These are phyloP conservation scores for Campylomormyrus tamandua DNA, from an alignment of 2,113 vertebrate genomes.

Conservation along the genomic window DNA sequence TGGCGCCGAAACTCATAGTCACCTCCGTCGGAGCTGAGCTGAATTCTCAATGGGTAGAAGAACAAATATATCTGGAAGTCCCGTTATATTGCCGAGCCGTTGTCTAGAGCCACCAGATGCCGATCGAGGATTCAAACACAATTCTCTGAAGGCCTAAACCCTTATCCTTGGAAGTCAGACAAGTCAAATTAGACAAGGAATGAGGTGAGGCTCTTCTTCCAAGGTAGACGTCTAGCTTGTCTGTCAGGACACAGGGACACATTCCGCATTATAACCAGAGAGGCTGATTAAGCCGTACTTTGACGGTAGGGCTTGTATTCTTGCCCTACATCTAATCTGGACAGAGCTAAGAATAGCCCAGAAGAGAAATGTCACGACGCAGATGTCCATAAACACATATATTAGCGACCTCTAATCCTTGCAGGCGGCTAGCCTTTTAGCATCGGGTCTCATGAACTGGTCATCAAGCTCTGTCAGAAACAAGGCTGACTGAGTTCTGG, in stretches of 20 bases:
- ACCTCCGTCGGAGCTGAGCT: neutral
- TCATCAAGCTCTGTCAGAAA: neutral
- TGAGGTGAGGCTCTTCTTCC: neutral
- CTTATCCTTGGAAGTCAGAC: neutral
- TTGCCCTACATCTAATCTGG: conserved; percentile 56
- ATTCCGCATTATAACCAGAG: neutral
- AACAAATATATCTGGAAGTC: neutral
- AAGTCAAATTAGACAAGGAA: neutral
- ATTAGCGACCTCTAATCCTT: conserved; percentile 7
- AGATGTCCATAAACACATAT: conserved; percentile 33
- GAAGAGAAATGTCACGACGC: conserved; percentile 53
- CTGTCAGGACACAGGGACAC: neutral
- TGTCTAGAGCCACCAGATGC: neutral
- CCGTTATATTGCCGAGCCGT: no score
- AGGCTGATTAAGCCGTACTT: conserved; percentile 12
- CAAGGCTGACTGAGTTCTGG: neutral
- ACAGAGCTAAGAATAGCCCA: conserved; percentile 53
- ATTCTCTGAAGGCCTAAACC: neutral
- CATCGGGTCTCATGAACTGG: neutral
- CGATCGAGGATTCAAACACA: neutral
- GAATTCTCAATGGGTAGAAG: neutral
- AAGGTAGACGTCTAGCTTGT: neutral
- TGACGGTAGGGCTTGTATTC: conserved; percentile 39
- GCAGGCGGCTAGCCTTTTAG: neutral
- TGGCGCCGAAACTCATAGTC: neutral